phyloP scores from a whole-genome alignment of 2,797 vertebrate genomes.

The Ctenosaura bakeri region DNA sequence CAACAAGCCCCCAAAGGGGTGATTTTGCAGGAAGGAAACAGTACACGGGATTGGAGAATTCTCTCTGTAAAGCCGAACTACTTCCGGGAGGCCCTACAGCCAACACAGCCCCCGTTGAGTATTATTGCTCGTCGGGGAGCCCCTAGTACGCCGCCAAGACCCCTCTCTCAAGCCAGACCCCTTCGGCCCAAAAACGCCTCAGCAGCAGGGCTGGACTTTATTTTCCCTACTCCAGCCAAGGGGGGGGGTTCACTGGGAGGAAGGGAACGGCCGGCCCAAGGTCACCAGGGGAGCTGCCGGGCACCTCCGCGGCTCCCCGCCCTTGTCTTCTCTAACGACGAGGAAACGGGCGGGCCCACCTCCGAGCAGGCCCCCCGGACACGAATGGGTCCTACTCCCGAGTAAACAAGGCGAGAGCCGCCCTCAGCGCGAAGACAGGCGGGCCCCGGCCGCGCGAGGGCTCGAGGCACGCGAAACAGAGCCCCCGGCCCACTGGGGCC shows the following conservation, averaged over 20 bases:
- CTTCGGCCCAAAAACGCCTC: background rate
- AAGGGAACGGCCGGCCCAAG: constrained; percentile 51
- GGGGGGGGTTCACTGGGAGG: background rate
- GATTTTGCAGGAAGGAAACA: background rate
- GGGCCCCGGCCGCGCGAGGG: too few species aligned
- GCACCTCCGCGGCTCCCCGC: too few species aligned
- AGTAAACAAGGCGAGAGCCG: background rate
- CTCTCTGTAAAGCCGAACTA: background rate
- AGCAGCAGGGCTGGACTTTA: too few species aligned
- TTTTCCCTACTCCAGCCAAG: too few species aligned
- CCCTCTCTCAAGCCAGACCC: background rate
- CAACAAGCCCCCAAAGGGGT: background rate
- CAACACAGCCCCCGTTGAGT: background rate
- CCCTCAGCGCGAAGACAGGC: background rate
- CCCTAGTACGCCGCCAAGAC: background rate
- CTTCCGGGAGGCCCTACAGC: background rate
- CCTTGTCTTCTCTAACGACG: too few species aligned
- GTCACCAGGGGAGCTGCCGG: constrained; percentile 53
- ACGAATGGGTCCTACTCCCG: background rate
- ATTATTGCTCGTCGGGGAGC: background rate
- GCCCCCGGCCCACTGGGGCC: background rate
- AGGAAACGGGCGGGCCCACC: too few species aligned
- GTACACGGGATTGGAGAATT: background rate
- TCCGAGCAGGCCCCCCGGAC: too few species aligned
- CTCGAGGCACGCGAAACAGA: too few species aligned